Evolutionary conservation across 2,797 vertebrate species (phyloP).

Genomic region (Trachurus trachurus): DNA sequence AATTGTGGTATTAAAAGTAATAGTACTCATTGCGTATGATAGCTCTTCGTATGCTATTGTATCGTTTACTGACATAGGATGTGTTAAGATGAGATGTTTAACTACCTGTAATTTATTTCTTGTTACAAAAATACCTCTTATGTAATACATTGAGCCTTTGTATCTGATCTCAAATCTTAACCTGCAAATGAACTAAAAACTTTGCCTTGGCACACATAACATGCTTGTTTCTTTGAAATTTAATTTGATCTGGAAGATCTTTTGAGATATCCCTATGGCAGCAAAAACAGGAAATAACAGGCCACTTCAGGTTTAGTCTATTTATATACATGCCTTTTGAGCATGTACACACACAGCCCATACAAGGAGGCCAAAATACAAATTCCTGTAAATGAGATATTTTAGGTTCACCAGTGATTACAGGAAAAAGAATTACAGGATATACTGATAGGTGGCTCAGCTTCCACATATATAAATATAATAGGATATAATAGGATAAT

Average conservation of each 20-base stretch:
- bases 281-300: not conserved
- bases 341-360: too few relatives aligned
- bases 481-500: constrained; percentile 8
- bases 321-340: not conserved
- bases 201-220: not conserved
- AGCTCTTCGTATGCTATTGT: not conserved
- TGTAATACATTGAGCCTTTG: not conserved
- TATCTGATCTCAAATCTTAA: not conserved
- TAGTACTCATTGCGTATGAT: not conserved
- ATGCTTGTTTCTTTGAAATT: not conserved
- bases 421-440: constrained; percentile 7
- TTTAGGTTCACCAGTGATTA: constrained; percentile 23
- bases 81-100: not conserved
- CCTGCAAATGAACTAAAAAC: not conserved
- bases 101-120: not conserved
- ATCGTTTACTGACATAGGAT: not conserved
- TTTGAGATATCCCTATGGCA: not conserved
- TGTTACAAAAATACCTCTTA: not conserved
- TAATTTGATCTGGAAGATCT: not conserved
- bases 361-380: not conserved
- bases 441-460: not conserved
- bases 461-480: constrained; percentile 26
- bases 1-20: not conserved
- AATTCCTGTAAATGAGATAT: not conserved
- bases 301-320: not conserved